Evolutionary conservation across 2,113 vertebrate genomes (phyloP), one percentile per base, ranked within the genome.

Genomic region (Maccullochella peelii): DNA sequence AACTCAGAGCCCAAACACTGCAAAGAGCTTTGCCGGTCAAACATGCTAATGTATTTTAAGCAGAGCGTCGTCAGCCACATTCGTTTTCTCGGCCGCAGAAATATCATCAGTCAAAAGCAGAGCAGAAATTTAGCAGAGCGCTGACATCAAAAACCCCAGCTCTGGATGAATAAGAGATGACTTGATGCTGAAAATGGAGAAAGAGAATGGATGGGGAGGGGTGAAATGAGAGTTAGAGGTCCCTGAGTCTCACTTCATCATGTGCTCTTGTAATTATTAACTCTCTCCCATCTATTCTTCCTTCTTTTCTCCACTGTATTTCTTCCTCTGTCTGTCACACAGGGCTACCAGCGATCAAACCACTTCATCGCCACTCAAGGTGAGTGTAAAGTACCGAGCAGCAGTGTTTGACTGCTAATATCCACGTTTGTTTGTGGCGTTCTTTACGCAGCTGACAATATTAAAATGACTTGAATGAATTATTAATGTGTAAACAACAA

Each of bases 311-410:
- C 73, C 57, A 3, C 69, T 21, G 0, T 79, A 42, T 52, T 14
- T 47, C 16, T 84, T 8, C 10, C 47, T 91, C 42, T 91, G 52
- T 93, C 79, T 80, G 94, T 92, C 76, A 94, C 94, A 27, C 96
- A 99, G 98, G 98, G 97, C 33, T 98, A 99, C 91, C 97, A 99
- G 93, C 96, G 97, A 86, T 98, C 98, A 75, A 99, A 99, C 91
- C 98, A 99, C 94, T 99, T 98, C 96, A 99, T 99, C 81, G 98
- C 98, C 86, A 98, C 98, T 11, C 98, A 99, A 97, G 98, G 98
- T 99, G 95, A 97, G 95, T 86, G 66, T 30, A 14, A 72, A 40
- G 40, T 18, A 16, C 36, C 55, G 66, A 1, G 27, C 62, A 5
- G 50, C 40, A 0, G 1, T 6, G 57, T 58, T 52, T 44, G 38